Base-by-base conservation (phyloP, 1,140 invertebrate genomes). In the Cecropterus lyciades region DNA sequence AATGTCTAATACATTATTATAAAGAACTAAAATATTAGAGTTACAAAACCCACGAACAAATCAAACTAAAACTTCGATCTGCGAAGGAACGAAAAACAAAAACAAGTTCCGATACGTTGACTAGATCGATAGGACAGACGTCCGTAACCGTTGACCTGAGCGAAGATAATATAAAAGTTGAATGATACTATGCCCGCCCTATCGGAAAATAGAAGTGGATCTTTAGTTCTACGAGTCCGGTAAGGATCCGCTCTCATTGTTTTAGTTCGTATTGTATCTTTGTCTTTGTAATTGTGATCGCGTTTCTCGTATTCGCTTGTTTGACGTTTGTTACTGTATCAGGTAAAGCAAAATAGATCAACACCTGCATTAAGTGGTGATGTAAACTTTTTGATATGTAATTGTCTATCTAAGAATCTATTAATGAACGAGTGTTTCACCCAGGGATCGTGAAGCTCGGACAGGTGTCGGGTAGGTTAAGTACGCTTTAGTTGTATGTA, bases 91-190 rank as follows among this genome's bases (percentile, higher is more conserved):
- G 13, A 5, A 46, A 20, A 46, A 46, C 15, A 15, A 46, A 46
- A 46, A 46, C 33, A 63, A 63, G 46, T 52, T 63, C 53, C 45
- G 24, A 63, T 48, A 40, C 45, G 15, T 82, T 81, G 66, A 73
- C 57, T 80, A 67, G 66, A 76, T 84, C 82, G 79, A 80, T 84
- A 77, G 37, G 69, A 72, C 67, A 57, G 40, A 57, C 42, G 55
- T 45, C 65, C 72, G 67, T 66, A 64, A 60, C 72, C 77, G 72
- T 72, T 84, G 84, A 83, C 87, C 87, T 82, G 79, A 74, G 76
- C 73, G 74, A 45, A 81, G 81, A 88, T 90, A 88, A 86, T 90
- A 88, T 87, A 82, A 87, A 88, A 88, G 79, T 88, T 86, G 80
- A 83, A 86, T 82, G 83, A 85, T 87, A 84, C 84, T 86, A 78